These are phyloP conservation scores for Drosophila littoralis DNA, from an alignment of 1,140 invertebrate species.

Conservation along the genomic window DNA sequence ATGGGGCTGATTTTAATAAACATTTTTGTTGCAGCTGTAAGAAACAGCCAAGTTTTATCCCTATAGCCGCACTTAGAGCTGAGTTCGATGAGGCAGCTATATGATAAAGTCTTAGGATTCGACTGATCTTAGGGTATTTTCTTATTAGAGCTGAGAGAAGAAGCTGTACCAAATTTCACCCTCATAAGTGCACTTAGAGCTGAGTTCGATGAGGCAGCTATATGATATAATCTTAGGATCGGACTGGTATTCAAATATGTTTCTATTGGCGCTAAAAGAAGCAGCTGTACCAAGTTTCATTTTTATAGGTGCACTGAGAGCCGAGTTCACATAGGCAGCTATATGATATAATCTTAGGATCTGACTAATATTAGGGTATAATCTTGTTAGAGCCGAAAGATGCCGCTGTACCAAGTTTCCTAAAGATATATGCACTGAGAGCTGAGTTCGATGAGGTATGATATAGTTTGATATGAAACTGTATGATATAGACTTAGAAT, in stretches of 20 bases:
- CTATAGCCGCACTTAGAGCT: too few relatives aligned
- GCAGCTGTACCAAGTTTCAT: too few relatives aligned
- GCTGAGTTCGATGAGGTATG: background rate
- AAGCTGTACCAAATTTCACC: background rate
- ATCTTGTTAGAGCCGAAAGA: background rate
- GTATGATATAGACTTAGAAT: background rate
- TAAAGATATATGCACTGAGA: background rate
- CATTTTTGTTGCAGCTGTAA: too few relatives aligned
- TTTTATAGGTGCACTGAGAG: too few relatives aligned
- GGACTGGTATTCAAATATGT: background rate
- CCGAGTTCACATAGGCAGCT: background rate
- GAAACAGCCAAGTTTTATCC: too few relatives aligned
- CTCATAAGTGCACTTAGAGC: background rate
- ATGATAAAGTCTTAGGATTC: background rate
- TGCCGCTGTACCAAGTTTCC: background rate
- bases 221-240: background rate
- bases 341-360: background rate
- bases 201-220: background rate
- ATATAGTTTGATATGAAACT: too few relatives aligned
- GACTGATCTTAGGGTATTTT: background rate
- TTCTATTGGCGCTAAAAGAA: too few relatives aligned
- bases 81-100: background rate
- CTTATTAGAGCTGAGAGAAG: background rate
- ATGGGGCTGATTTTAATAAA: too few relatives aligned
- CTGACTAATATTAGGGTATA: background rate